Percentiles rank a stretch among this genome's conserved stretches.
These are phyloP conservation scores for Procavia capensis DNA, from an alignment of 2,113 vertebrate genomes.

Conservation along the genomic window DNA sequence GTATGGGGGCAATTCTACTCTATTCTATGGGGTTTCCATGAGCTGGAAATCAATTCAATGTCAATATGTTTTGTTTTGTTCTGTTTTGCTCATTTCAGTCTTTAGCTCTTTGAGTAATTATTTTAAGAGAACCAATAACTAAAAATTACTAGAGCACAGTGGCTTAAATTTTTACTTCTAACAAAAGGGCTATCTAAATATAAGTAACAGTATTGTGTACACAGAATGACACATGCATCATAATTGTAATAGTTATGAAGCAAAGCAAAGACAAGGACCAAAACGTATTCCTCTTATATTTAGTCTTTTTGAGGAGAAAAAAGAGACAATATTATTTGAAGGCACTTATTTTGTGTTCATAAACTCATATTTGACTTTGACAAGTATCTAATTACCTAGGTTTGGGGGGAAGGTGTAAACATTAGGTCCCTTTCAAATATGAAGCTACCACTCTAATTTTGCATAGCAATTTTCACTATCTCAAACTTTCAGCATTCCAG, in stretches of 20 bases:
- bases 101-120: neutral
- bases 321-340: neutral
- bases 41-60: too few species aligned
- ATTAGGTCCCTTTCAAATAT: neutral
- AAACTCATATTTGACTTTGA: neutral
- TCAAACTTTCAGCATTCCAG: neutral
- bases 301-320: constrained; percentile 1
- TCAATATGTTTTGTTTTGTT: too few species aligned
- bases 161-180: constrained; percentile 7
- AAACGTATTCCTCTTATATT: neutral
- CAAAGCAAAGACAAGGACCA: neutral
- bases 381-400: constrained; percentile 15
- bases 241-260: neutral
- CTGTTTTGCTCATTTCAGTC: neutral
- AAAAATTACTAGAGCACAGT: neutral
- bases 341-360: neutral
- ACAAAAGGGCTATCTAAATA: neutral
- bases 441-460: constrained; percentile 1
- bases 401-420: neutral
- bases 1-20: too few species aligned
- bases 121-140: constrained; percentile 24
- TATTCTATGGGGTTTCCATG: too few species aligned
- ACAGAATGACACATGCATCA: neutral
- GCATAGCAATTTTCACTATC: neutral
- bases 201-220: neutral